These are phyloP conservation scores for Epizoanthus rinbou DNA, from an alignment of 92 coral and sea anemone species.

Conservation along the genomic window DNA sequence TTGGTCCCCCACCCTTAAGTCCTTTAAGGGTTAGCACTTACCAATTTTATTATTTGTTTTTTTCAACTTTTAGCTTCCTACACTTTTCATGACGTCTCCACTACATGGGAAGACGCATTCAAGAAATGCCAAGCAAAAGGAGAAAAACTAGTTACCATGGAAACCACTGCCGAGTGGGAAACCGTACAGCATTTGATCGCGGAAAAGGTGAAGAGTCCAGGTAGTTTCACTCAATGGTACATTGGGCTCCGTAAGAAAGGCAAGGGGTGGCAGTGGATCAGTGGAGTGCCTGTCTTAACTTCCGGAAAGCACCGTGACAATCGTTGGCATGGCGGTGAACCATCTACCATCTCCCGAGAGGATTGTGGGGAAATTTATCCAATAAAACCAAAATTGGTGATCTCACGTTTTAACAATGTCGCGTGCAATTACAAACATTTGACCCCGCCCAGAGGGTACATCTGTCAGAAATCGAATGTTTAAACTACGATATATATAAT, in stretches of 20 bases:
- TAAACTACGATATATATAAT: too few species aligned
- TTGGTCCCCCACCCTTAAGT: too few species aligned
- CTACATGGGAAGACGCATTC: slow-evolving; percentile 35
- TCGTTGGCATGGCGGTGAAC: slow-evolving; percentile 38
- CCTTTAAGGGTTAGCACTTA: too few species aligned
- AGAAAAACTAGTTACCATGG: slow-evolving; percentile 27
- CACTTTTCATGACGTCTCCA: slow-evolving; percentile 17
- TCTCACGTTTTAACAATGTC: too few species aligned
- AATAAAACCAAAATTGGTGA: too few species aligned
- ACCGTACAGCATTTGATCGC: background rate
- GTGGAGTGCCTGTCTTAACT: background rate
- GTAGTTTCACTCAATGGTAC: background rate
- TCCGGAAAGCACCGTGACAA: background rate
- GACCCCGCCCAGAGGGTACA: too few species aligned
- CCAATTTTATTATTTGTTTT: too few species aligned
- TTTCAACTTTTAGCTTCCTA: background rate
- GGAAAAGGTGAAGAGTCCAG: background rate
- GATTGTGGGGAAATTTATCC: slow-evolving; percentile 28
- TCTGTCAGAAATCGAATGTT: too few species aligned
- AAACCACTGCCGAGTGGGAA: slow-evolving; percentile 10
- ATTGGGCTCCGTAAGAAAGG: slow-evolving; percentile 25
- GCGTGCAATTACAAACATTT: too few species aligned
- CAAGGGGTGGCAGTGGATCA: slow-evolving; percentile 14
- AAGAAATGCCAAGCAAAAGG: background rate
- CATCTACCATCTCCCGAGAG: slow-evolving; percentile 21